Evolutionary conservation across 1,140 invertebrate genomes (phyloP).

Genomic region (Plodia interpunctella): DNA sequence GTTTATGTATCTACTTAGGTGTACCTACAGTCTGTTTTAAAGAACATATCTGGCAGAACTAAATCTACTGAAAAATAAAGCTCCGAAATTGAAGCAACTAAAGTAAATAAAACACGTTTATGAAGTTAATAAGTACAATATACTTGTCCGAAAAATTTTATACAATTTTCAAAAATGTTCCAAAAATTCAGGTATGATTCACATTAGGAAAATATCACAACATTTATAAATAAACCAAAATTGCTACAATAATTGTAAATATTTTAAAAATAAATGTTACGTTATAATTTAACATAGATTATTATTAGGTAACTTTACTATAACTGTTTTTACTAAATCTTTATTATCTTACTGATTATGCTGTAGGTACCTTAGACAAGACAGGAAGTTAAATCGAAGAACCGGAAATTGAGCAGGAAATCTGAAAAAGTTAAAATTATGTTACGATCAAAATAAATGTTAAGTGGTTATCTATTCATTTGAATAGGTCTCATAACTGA

Average conservation of each 20-base stretch:
- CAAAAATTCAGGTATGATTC: constrained; percentile 64
- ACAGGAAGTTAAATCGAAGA: neutral
- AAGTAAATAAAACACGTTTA: constrained; percentile 28
- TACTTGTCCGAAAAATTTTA: constrained; percentile 65
- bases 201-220: constrained; percentile 67
- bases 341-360: constrained; percentile 31
- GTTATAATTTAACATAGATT: constrained; percentile 53
- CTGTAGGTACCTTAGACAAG: constrained; percentile 9
- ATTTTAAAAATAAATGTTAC: constrained; percentile 63
- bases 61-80: too few species aligned
- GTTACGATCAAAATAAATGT: too few species aligned
- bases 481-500: too few species aligned
- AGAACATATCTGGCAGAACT: too few species aligned
- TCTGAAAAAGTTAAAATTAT: neutral
- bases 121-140: constrained; percentile 38
- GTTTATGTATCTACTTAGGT: too few species aligned
- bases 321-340: constrained; percentile 33
- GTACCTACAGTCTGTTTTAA: too few species aligned
- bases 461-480: too few species aligned
- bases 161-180: constrained; percentile 66
- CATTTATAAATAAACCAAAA: constrained; percentile 64
- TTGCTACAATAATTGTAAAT: constrained; percentile 63
- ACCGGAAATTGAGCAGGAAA: neutral
- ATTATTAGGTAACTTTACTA: constrained; percentile 42
- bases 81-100: neutral